Conservation (phyloP, 2,797 vertebrate genomes). For the Phataginus tetradactyla region DNA sequence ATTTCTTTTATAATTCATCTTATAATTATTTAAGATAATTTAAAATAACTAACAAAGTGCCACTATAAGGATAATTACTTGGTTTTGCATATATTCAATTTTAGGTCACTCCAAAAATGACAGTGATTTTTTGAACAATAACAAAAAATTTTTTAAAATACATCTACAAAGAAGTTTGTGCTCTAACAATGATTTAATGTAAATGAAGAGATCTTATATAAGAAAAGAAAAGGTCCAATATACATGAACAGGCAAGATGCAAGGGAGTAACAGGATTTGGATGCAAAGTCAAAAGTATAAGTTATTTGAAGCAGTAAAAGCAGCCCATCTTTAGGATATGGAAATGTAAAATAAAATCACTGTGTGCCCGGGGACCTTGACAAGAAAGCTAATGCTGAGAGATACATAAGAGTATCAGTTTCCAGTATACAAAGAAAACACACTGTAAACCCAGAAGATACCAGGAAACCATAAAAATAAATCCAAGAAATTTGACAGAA, state of each 20-base stretch:
- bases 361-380: too few relatives aligned
- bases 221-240: neutral
- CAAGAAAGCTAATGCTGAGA: neutral
- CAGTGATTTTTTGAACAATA: conserved; percentile 26
- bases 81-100: neutral
- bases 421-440: neutral
- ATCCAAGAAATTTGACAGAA: neutral
- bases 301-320: neutral
- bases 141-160: neutral
- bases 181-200: conserved; percentile 48
- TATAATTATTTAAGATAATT: conserved; percentile 53
- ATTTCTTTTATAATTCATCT: conserved; percentile 55
- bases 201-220: neutral
- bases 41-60: conserved; percentile 56
- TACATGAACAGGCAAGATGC: neutral
- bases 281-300: neutral
- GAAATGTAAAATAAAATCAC: neutral
- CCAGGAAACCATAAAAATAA: neutral
- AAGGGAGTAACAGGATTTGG: neutral
- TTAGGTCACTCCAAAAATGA: conserved; percentile 48
- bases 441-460: neutral
- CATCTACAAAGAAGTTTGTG: conserved; percentile 37
- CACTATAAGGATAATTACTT: neutral
- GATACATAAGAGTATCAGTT: neutral
- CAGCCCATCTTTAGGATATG: neutral